Percentiles rank a stretch among this genome's conserved stretches.
phyloP scores from a whole-genome alignment of 1,140 invertebrate species.

The Sitobion miscanthi region DNA sequence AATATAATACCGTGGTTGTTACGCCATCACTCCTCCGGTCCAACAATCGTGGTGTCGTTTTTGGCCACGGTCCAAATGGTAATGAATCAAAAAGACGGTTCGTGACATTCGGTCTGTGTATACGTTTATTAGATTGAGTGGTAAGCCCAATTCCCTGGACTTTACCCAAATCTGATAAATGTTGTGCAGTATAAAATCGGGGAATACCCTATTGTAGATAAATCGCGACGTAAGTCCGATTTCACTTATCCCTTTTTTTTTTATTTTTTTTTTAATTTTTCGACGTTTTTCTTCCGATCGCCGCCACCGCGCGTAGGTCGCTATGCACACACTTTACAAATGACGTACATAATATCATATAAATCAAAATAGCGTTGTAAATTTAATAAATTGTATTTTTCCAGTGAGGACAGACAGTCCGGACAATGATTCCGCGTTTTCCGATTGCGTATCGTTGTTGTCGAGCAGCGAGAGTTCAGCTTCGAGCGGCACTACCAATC shows the following conservation, averaged over 20 bases:
- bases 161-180: constrained; percentile 14
- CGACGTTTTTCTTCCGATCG: not conserved
- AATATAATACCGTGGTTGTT: not conserved
- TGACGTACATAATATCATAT: not conserved
- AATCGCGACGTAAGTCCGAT: not conserved
- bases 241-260: not conserved
- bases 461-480: constrained; percentile 85
- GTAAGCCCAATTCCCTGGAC: constrained; percentile 3
- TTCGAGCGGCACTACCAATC: constrained; percentile 75
- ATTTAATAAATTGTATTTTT: not conserved
- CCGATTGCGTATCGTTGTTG: constrained; percentile 90
- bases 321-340: not conserved
- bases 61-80: constrained; percentile 31
- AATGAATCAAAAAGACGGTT: constrained; percentile 24
- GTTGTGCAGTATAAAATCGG: not conserved
- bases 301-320: not conserved
- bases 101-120: not conserved
- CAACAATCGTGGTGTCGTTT: constrained; percentile 23
- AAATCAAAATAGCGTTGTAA: not conserved
- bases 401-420: constrained; percentile 82
- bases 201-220: not conserved
- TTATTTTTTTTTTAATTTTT: not conserved
- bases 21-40: not conserved
- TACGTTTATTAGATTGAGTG: constrained; percentile 25
- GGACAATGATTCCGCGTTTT: constrained; percentile 97